Conservation (phyloP, 2,113 vertebrate species). For the Seriola quinqueradiata region DNA sequence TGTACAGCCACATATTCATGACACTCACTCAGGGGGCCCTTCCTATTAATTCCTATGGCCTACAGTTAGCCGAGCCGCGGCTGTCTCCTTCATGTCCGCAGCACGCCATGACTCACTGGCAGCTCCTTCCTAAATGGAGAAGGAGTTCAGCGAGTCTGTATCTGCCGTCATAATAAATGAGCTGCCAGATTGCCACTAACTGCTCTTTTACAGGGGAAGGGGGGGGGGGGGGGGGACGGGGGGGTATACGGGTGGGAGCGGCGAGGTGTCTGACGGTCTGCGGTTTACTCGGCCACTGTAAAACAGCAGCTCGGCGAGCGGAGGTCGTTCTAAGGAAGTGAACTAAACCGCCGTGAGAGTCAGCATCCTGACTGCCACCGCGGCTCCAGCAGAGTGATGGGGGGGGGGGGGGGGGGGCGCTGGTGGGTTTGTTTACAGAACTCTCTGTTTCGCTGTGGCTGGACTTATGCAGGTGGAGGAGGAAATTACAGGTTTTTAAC, state of each 20-base stretch:
- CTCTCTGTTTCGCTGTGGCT: constrained; percentile 23
- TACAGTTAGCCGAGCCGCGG: constrained; percentile 52
- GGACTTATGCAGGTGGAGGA: constrained; percentile 36
- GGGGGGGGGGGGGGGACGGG: background rate
- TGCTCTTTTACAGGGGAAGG: constrained; percentile 58
- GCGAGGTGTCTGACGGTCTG: constrained; percentile 72
- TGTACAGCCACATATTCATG: constrained; percentile 69
- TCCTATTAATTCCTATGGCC: constrained; percentile 61
- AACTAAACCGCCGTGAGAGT: constrained; percentile 70
- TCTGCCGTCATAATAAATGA: constrained; percentile 78
- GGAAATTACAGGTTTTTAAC: constrained; percentile 45
- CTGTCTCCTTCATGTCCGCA: constrained; percentile 72
- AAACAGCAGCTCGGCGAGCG: constrained; percentile 63
- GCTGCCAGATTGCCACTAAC: constrained; percentile 75
- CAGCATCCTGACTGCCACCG: constrained; percentile 69
- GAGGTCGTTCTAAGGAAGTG: constrained; percentile 70
- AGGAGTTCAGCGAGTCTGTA: constrained; percentile 70
- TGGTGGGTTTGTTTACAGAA: constrained; percentile 33
- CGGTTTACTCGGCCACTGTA: constrained; percentile 65
- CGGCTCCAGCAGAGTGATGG: constrained; percentile 36
- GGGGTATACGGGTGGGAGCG: constrained; percentile 36
- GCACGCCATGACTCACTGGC: constrained; percentile 74
- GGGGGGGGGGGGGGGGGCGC: background rate
- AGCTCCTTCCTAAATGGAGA: constrained; percentile 59
- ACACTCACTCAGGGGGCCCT: constrained; percentile 60